Conservation (phyloP, 1,140 invertebrate genomes). For the Triops cancriformis region DNA sequence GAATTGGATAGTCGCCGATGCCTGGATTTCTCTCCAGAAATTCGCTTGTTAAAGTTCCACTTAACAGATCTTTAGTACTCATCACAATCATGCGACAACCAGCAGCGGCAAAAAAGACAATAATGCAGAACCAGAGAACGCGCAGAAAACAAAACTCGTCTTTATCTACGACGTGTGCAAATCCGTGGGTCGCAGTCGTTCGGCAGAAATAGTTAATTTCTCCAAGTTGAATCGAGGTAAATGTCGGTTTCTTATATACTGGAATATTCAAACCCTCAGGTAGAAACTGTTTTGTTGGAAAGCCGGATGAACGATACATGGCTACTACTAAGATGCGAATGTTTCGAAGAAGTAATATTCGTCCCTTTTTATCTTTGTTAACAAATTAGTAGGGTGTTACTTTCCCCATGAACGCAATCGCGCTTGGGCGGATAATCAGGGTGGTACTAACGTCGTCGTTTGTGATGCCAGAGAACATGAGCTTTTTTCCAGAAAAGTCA, state of each 20-base stretch:
- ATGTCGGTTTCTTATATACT: background rate
- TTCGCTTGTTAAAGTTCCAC: background rate
- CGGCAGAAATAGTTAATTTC: background rate
- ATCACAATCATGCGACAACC: background rate
- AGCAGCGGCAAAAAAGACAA: background rate
- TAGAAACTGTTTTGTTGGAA: no score
- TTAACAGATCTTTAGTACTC: background rate
- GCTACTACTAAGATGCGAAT: no score
- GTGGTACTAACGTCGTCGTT: no score
- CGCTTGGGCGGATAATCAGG: no score
- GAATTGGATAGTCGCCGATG: background rate
- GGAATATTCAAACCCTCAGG: background rate
- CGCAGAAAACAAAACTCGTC: background rate
- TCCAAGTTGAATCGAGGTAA: background rate
- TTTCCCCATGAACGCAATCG: no score
- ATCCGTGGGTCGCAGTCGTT: background rate
- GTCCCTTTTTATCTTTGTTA: no score
- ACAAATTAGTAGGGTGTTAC: no score
- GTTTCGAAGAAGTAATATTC: no score
- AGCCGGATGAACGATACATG: no score
- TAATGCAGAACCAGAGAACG: background rate
- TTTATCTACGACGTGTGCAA: constrained; percentile 9
- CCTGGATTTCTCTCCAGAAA: background rate
- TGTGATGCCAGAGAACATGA: no score
- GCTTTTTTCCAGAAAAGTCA: no score